Evolutionary conservation across 2,113 vertebrate genomes (phyloP), one percentile per base, ranked within the genome.

Genomic region (Suricata suricatta): DNA sequence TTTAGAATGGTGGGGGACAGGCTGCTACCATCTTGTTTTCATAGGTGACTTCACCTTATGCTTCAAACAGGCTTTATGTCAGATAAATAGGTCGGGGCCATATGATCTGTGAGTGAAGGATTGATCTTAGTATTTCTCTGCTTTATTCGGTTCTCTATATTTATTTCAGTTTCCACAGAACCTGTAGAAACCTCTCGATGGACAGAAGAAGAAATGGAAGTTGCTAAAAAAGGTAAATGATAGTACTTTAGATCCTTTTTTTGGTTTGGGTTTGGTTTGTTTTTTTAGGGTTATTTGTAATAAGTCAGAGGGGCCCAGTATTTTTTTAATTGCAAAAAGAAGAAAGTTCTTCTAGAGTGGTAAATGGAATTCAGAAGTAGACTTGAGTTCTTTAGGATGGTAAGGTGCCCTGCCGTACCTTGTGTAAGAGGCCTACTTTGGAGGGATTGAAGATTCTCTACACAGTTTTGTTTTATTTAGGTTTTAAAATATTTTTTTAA

Each of bases 171-270:
- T 98, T 98, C 99, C 88, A 97, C 99, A 91, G 99, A 99, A 98
- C 99, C 99, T 86, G 99, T 99, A 98, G 99, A 99, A 98, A 99
- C 99, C 97, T 99, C 99, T 97, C 99, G 99, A 98, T 99, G 99
- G 99, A 99, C 99, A 97, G 99, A 99, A 98, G 99, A 99, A 99
- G 99, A 99, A 99, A 99, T 99, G 99, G 99, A 99, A 99, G 99
- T 99, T 80, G 99, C 99, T 98, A 99, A 99, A 99, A 99, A 99
- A 99, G 99, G 99, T 99, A 99, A 98, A 54, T 41, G 47, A 74
- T 44, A 29, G 21, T 88, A 82, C 25, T 89, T 72, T 7, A 9
- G 29, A 93, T 97, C 92, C 72, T 23, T 54, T 96, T 93, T 81
- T 60, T 57, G 0, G 8, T 29, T 97, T 96, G 5, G 71, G 52